phyloP scores from a whole-genome alignment of 2,113 vertebrate species.

The Colaptes auratus region DNA sequence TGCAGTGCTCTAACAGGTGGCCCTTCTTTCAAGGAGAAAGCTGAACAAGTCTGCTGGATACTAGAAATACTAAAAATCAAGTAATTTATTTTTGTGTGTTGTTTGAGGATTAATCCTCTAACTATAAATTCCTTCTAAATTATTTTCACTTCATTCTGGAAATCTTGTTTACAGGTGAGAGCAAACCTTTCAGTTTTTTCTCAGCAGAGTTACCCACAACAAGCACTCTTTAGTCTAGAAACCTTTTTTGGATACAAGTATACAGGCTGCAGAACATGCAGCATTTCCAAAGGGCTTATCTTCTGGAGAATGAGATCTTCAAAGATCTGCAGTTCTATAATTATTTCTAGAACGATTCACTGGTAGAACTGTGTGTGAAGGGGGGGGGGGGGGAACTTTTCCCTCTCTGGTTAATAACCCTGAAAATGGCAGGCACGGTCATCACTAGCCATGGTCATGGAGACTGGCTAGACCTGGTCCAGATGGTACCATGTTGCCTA shows the following conservation, averaged over 20 bases:
- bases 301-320: neutral
- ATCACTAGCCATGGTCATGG: neutral
- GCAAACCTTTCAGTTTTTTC: slow-evolving; percentile 11
- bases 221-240: neutral
- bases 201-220: neutral
- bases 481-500: slow-evolving; percentile 58
- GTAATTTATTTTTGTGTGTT: slow-evolving; percentile 33
- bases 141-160: slow-evolving; percentile 14
- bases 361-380: neutral
- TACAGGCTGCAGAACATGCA: accelerated
- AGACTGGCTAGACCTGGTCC: slow-evolving; percentile 59
- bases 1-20: slow-evolving; percentile 9
- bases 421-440: neutral
- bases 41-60: neutral
- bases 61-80: neutral
- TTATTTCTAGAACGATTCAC: neutral
- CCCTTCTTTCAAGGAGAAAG: slow-evolving; percentile 20
- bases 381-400: neutral
- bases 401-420: neutral
- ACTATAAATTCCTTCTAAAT: slow-evolving; percentile 51
- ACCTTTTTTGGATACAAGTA: neutral
- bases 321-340: neutral
- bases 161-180: slow-evolving; percentile 30
- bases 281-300: neutral
- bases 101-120: neutral